These are phyloP conservation scores for Amniataba percoides DNA, from an alignment of 2,797 vertebrate species.

Conservation along the genomic window DNA sequence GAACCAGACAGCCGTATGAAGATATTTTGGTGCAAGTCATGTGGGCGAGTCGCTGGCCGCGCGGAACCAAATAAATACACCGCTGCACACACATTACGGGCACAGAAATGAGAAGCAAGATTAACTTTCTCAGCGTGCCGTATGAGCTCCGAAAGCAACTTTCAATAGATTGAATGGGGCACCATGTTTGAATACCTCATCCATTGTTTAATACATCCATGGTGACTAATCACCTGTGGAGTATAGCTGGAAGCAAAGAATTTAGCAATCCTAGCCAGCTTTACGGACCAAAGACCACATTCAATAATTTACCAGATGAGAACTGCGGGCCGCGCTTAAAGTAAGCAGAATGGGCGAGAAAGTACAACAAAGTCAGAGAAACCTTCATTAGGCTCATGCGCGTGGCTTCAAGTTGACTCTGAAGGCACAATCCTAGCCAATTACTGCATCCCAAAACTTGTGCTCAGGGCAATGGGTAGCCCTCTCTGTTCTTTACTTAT, in stretches of 20 bases:
- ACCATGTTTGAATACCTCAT: conserved; percentile 49
- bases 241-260: conserved; percentile 49
- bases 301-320: conserved; percentile 69
- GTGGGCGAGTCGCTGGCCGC: background rate
- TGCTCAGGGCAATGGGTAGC: conserved; percentile 68
- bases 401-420: conserved; percentile 55
- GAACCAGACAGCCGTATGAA: conserved; percentile 7
- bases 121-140: background rate
- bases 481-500: conserved; percentile 76
- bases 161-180: conserved; percentile 37
- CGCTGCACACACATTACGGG: conserved; percentile 6
- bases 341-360: conserved; percentile 52
- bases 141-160: conserved; percentile 24
- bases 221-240: conserved; percentile 56
- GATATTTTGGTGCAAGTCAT: background rate
- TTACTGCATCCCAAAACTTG: conserved; percentile 77
- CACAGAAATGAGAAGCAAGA: background rate
- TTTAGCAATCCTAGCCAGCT: conserved; percentile 54
- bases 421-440: conserved; percentile 77
- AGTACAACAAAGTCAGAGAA: conserved; percentile 68
- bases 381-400: conserved; percentile 68
- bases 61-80: conserved; percentile 14
- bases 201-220: conserved; percentile 57
- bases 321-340: conserved; percentile 48
- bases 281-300: conserved; percentile 54